phyloP scores from a whole-genome alignment of 2,888 invertebrate genomes.

The Dyspetes luteomarginatus region DNA sequence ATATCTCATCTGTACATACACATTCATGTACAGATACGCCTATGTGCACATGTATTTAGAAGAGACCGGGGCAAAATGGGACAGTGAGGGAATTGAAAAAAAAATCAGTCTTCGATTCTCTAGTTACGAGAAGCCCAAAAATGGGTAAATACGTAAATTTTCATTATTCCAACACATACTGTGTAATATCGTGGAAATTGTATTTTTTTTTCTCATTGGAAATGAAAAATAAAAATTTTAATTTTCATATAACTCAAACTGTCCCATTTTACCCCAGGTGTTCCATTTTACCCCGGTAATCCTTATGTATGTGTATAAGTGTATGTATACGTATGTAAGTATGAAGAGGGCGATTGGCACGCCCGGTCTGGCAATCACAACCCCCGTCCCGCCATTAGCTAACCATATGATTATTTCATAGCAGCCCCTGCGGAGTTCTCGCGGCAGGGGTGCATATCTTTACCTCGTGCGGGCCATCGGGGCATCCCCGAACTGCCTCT shows the following conservation, averaged over 20 bases:
- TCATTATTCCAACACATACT: no score
- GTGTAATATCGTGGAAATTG: no score
- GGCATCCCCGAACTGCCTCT: slow-evolving; percentile 15
- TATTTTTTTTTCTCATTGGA: no score
- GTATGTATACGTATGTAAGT: slow-evolving; percentile 30
- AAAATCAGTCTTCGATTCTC: no score
- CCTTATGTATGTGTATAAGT: not conserved
- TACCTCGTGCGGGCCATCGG: slow-evolving; percentile 65
- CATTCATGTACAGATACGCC: slow-evolving; percentile 19
- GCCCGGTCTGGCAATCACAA: slow-evolving; percentile 78
- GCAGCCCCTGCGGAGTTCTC: slow-evolving; percentile 71
- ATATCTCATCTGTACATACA: slow-evolving; percentile 55
- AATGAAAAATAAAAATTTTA: slow-evolving; percentile 11
- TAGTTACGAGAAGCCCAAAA: no score
- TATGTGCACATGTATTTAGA: not conserved
- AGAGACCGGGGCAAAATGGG: not conserved
- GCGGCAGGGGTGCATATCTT: slow-evolving; percentile 77
- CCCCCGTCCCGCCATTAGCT: slow-evolving; percentile 81
- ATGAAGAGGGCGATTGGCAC: slow-evolving; percentile 64
- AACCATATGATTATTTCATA: slow-evolving; percentile 84
- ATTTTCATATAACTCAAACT: not conserved
- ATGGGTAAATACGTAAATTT: no score
- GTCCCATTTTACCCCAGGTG: not conserved
- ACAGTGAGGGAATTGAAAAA: not conserved
- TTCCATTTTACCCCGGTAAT: slow-evolving; percentile 4